Base-by-base conservation (phyloP, 2,888 invertebrate genomes). In the Caenorhabditis sp. region DNA sequence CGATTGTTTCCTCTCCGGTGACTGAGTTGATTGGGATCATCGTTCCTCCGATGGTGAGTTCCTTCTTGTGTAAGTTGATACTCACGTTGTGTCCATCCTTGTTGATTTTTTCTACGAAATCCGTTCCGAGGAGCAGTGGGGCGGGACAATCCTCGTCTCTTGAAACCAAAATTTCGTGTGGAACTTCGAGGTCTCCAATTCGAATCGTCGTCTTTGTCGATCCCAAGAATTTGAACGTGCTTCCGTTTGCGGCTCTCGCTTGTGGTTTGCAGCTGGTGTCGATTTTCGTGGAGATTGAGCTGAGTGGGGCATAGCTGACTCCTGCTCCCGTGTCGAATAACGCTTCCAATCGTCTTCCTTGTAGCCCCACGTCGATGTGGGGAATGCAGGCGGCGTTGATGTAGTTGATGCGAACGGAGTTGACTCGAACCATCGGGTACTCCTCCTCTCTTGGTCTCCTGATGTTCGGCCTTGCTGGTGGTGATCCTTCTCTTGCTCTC, bases 181-280 rank as follows among this genome's bases (percentile, higher is more conserved):
- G 24, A 1, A 63, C 22, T 10, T 41, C 44, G 0, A 41, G 1
- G 2, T 44, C 16, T 41, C 63, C 63, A 3, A 63, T 41, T 12
- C 38, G 38, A 22, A 63, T 28, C 2, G 6, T 22, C 8, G 1
- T 12, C n/a, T 5, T 8, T 10, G 44, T 24, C 16, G 44, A 16
- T 24, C 63, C 63, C 14, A 0, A n/a, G 63, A 63, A 63, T 19
- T 2, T 19, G 44, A 63, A 44, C 16, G n/a, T 4, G 6, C 44
- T 14, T 24, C 63, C 63, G 24, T 63, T 63, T n/a, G 63, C 63
- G 5, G 63, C 41, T 2, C 22, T 22, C 10, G 63, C 63, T 12
- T 19, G 7, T n/a, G n/a, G n/a, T n/a, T n/a, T n/a, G n/a, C n/a
- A n/a, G n/a, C n/a, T n/a, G n/a, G n/a, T n/a, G n/a, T n/a, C n/a